Evolutionary conservation across 2,113 vertebrate species (phyloP).

Genomic region (Crotalus tigris): DNA sequence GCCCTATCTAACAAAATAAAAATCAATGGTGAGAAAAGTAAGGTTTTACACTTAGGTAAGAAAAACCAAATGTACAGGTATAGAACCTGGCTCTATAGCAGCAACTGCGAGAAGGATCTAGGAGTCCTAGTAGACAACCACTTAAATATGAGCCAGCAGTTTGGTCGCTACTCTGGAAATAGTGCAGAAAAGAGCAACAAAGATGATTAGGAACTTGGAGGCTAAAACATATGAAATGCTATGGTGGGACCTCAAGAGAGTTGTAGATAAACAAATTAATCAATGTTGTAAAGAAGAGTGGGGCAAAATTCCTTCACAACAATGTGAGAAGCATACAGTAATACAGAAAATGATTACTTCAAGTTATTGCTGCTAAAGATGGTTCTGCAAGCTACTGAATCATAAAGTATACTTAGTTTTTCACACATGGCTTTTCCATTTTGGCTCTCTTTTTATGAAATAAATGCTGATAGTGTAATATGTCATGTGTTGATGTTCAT

Average conservation of each 20-base stretch:
- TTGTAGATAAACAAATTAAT: background rate
- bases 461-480: background rate
- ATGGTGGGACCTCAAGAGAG: background rate
- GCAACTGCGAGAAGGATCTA: no score
- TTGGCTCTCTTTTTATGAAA: background rate
- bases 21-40: no score
- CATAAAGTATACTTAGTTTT: background rate
- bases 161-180: no score
- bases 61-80: no score
- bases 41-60: no score
- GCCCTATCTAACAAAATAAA: no score
- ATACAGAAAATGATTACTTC: background rate
- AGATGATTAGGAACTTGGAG: no score
- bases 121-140: no score
- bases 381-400: background rate
- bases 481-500: background rate
- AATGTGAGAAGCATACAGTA: background rate
- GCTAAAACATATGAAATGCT: background rate
- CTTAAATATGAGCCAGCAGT: no score
- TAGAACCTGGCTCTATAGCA: no score
- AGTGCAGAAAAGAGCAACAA: no score
- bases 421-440: background rate
- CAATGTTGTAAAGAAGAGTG: background rate
- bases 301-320: background rate
- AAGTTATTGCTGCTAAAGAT: background rate